Base-by-base conservation (phyloP, 2,797 vertebrate genomes). In the Liparis tanakae region DNA sequence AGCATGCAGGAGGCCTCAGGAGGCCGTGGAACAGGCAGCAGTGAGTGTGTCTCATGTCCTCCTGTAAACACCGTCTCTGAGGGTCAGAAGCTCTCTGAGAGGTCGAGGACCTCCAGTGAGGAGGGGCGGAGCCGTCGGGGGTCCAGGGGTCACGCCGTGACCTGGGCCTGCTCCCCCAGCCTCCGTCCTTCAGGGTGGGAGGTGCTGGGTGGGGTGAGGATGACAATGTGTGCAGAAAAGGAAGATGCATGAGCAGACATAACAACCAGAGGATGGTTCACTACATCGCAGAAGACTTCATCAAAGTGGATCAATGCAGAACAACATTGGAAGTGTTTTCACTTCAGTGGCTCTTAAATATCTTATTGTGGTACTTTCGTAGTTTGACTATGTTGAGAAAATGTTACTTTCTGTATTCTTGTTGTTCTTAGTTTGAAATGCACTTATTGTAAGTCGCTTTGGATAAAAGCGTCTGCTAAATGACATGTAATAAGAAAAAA, bases 21-120 rank as follows among this genome's bases (percentile, higher is more conserved):
- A 74, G 80, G 61, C 89, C 85, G 66, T 63, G 79, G 82, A 87
- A 91, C 85, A 87, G 86, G 85, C 75, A 92, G 88, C 83, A 76
- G 25, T 30, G 25, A 30, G 25, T 30, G 25, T 30, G 25, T 30
- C 25, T 30, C 25, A 30, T 30, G 25, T 30, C 25, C 25, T 30
- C 25, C 25, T 30, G 25, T 30, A 30, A 30, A 30, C 25, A 30
- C 25, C 25, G 25, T 30, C 25, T 30, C 25, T 30, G 25, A 30
- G 25, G 25, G 25, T 30, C 25, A 30, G 4, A 30, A 30, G 25
- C 2, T 30, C 25, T 30, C 25, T 30, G 25, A 30, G 25, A 30
- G 39, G 18, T 10, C 43, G 2, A 44, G 43, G 18, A 8, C 43
- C 25, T 63, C 17, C 43, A 48, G 10, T 48, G 33, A 33, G 25